Percentiles rank a stretch among this genome's conserved stretches.
These are phyloP conservation scores for Ophonus ardosiacus DNA, from an alignment of 2,888 invertebrate genomes.

Conservation along the genomic window DNA sequence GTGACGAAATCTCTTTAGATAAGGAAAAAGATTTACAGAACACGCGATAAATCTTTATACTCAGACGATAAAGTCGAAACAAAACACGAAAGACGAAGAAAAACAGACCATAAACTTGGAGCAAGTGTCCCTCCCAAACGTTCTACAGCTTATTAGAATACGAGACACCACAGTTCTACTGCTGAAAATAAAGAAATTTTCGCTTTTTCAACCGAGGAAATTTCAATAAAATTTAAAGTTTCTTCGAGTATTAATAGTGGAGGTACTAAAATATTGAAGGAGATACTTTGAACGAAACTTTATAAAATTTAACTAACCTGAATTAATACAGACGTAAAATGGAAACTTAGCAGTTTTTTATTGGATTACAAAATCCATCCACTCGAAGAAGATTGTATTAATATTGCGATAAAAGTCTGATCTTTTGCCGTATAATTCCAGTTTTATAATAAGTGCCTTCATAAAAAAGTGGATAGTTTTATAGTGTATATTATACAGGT, in stretches of 20 bases:
- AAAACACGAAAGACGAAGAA: constrained; percentile 52
- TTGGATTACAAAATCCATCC: neutral
- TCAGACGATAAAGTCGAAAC: constrained; percentile 53
- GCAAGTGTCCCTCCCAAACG: neutral
- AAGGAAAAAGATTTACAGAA: constrained; percentile 60
- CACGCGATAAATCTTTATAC: constrained; percentile 58
- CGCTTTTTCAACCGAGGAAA: neutral
- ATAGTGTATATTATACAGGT: no score
- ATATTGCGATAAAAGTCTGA: neutral
- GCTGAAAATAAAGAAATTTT: constrained; percentile 1
- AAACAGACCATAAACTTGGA: constrained; percentile 36
- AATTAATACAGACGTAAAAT: constrained; percentile 1
- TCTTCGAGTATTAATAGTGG: neutral
- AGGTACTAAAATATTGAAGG: constrained; percentile 2
- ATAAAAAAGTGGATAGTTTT: no score
- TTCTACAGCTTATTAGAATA: constrained; percentile 20
- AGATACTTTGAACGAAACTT: neutral
- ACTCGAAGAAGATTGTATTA: neutral
- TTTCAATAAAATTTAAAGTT: constrained; percentile 11
- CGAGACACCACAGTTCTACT: neutral
- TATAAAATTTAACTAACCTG: constrained; percentile 2
- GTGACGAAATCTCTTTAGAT: constrained; percentile 61
- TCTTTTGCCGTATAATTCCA: neutral
- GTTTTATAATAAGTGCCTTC: no score
- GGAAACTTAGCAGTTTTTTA: neutral